Evolutionary conservation across 2,113 vertebrate genomes (phyloP), one percentile per base, ranked within the genome.

Genomic region (Coregonus clupeaformis): DNA sequence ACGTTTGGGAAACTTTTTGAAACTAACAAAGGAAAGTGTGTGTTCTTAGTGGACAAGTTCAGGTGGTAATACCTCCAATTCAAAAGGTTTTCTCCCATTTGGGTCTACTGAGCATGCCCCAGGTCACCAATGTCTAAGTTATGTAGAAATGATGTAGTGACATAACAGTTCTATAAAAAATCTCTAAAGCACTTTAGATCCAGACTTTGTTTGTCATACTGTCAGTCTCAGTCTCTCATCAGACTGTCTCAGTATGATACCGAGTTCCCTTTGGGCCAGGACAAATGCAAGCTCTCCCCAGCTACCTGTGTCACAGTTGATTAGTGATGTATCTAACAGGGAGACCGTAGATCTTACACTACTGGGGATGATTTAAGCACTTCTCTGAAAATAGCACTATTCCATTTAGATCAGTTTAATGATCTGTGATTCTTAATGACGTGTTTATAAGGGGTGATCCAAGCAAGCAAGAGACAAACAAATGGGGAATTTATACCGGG

Each of bases 391-490:
- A 75, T 80, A 30, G n/a, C 29, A 22, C 29, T 62, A 30, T 30
- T 3, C 69, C 25, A 69, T 68, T 49, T n/a, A 49, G 68, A 72
- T 42, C 30, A 59, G 25, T 72, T 74, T 59, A 74, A 79, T 74
- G 73, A 30, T 69, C 75, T 80, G 42, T 71, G 57, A 30, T 66
- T 72, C 47, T 24, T 62, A 55, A 55, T 62, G 60, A 24, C 60
- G 3, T 22, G 20, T 25, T 25, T 11, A 22, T 24, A 6, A 62
- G 22, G 22, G 60, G 20, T 20, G n/a, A 62, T 22, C 14, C 52
- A 18, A 55, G 36, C 18, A 55, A 55, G 16, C 16, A 6, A 14
- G 14, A 55, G 18, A 14, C 18, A 20, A 20, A 55, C 18, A 55
- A 14, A 20, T 16, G 16, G 18, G 20, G 52, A 55, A 55, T 55